These are phyloP conservation scores for Arothron firmamentum DNA, from an alignment of 2,113 vertebrate genomes.

Conservation along the genomic window DNA sequence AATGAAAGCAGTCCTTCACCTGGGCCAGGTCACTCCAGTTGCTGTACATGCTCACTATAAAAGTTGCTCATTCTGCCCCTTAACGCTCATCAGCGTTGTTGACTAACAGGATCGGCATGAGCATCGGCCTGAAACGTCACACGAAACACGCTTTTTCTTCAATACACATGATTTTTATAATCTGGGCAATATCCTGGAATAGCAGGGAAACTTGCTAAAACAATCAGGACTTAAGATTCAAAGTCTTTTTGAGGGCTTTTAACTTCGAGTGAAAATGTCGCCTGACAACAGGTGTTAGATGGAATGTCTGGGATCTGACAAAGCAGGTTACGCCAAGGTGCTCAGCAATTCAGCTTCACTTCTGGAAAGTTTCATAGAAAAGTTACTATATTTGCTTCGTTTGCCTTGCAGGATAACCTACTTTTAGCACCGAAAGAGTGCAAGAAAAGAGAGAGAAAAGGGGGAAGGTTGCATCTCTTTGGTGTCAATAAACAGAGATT, in stretches of 20 bases:
- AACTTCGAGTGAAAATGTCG: too few relatives aligned
- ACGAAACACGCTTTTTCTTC: too few relatives aligned
- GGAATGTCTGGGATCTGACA: not conserved
- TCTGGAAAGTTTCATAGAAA: slow-evolving; percentile 32
- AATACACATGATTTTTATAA: too few relatives aligned
- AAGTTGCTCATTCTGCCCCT: not conserved
- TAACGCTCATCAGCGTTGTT: too few relatives aligned
- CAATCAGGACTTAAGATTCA: too few relatives aligned
- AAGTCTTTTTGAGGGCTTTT: too few relatives aligned
- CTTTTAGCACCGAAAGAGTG: slow-evolving; percentile 45
- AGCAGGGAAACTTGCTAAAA: too few relatives aligned
- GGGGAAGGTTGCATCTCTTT: slow-evolving; percentile 18
- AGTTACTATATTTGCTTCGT: slow-evolving; percentile 35
- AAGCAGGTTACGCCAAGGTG: slow-evolving; percentile 20
- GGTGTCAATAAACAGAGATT: slow-evolving; percentile 52
- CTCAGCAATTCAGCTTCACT: slow-evolving; percentile 40
- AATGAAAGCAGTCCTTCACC: slow-evolving; percentile 10
- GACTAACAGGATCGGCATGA: too few relatives aligned
- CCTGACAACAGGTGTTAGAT: too few relatives aligned
- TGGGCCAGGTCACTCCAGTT: slow-evolving; percentile 2
- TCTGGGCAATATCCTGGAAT: too few relatives aligned
- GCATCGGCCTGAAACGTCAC: too few relatives aligned
- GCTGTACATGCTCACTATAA: not conserved
- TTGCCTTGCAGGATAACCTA: slow-evolving; percentile 55
- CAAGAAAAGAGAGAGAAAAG: slow-evolving; percentile 9